A percentile compares a stretch with the other conserved stretches of the same genome.
Evolutionary conservation across 2,113 vertebrate genomes (phyloP).

Genomic region (Anseranas semipalmata): DNA sequence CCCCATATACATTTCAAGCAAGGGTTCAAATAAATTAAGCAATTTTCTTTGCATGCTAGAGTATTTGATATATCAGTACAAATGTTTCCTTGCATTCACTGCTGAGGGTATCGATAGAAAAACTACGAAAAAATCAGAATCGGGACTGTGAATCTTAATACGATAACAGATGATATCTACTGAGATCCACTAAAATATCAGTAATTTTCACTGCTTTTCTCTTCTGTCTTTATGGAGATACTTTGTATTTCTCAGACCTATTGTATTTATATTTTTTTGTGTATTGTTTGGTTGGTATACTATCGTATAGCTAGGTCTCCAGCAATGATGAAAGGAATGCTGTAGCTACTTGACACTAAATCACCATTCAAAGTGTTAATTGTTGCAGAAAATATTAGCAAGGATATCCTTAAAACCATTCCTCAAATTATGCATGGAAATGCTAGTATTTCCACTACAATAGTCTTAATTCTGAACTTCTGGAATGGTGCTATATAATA

Average conservation of each 20-base stretch:
- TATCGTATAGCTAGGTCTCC: background rate
- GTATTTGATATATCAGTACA: background rate
- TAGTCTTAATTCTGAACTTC: background rate
- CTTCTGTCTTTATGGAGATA: background rate
- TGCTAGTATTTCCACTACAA: background rate
- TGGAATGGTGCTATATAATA: background rate
- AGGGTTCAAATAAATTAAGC: background rate
- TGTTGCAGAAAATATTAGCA: background rate
- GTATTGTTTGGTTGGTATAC: background rate
- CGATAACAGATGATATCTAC: background rate
- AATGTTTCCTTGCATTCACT: background rate
- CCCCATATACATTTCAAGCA: background rate
- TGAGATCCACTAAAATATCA: background rate
- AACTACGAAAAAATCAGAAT: conserved; percentile 1
- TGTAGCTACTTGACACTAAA: background rate
- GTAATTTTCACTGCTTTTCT: background rate
- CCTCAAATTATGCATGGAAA: background rate
- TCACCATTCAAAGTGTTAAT: conserved; percentile 21
- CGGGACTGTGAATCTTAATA: background rate
- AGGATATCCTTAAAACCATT: background rate
- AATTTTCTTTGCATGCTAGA: background rate
- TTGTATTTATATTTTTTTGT: background rate
- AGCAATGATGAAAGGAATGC: background rate
- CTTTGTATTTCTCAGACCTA: background rate
- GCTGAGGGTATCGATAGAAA: background rate